Percentiles rank a stretch among this genome's conserved stretches.
phyloP scores from a whole-genome alignment of 35 echinoderm and acorn worm species.

The Strongylocentrotus purpuratus region DNA sequence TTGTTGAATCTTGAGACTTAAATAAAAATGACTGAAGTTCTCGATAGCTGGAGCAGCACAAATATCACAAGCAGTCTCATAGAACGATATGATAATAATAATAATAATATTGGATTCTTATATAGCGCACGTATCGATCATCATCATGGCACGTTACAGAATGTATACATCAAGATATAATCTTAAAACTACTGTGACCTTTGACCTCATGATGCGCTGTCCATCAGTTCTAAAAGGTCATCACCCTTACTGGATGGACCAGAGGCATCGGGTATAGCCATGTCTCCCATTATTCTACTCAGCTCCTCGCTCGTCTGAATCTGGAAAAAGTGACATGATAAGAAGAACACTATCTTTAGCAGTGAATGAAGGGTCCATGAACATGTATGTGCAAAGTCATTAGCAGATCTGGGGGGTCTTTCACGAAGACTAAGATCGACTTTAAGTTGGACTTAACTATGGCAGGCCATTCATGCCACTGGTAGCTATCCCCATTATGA shows the following conservation, averaged over 20 bases:
- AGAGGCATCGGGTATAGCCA: constrained; percentile 77
- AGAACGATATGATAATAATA: too few relatives aligned
- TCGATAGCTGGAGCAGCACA: background rate
- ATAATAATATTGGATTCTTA: too few relatives aligned
- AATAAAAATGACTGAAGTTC: too few relatives aligned
- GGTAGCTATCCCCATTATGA: too few relatives aligned
- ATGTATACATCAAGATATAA: background rate
- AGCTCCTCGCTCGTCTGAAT: constrained; percentile 85
- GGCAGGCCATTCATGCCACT: too few relatives aligned
- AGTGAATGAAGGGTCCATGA: background rate
- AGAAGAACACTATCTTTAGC: constrained; percentile 6
- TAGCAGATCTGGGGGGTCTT: too few relatives aligned
- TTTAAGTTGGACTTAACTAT: too few relatives aligned
- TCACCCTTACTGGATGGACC: constrained; percentile 75
- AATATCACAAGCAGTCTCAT: background rate
- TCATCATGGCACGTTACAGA: background rate
- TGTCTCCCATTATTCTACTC: constrained; percentile 88
- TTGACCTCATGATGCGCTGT: constrained; percentile 66
- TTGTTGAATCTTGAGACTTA: too few relatives aligned
- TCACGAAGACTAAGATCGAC: too few relatives aligned
- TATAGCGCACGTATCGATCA: too few relatives aligned
- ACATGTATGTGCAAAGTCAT: background rate
- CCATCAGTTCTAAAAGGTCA: constrained; percentile 93
- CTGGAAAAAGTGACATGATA: constrained; percentile 47
- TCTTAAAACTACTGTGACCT: background rate